phyloP scores from a whole-genome alignment of 1,140 invertebrate genomes.

The Camponotus vicinus region DNA sequence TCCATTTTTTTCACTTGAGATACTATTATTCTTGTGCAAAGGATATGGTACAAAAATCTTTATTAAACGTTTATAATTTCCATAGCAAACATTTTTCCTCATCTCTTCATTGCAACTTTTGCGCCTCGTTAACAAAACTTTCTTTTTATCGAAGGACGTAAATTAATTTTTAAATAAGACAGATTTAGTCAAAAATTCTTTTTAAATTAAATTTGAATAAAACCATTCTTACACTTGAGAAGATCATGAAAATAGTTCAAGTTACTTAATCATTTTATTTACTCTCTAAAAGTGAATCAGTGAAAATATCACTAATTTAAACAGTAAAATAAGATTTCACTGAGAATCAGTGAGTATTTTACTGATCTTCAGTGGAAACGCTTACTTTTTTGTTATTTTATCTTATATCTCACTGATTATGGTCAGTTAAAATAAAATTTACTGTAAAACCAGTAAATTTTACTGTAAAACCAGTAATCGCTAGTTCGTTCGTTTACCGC shows the following conservation, averaged over 20 bases:
- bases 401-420: too few species aligned
- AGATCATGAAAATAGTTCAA: background rate
- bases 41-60: background rate
- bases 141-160: background rate
- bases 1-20: slow-evolving; percentile 39
- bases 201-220: background rate
- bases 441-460: too few species aligned
- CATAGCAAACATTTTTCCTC: background rate
- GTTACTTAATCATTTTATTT: background rate
- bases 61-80: slow-evolving; percentile 22
- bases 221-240: background rate
- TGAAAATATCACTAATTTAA: too few species aligned
- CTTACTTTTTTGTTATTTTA: too few species aligned
- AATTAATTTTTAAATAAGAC: background rate
- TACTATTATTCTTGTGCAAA: slow-evolving; percentile 28
- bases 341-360: too few species aligned
- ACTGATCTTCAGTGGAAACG: too few species aligned
- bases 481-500: too few species aligned
- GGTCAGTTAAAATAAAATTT: too few species aligned
- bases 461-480: too few species aligned
- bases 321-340: too few species aligned
- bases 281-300: too few species aligned
- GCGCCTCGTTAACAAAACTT: background rate
- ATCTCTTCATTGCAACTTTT: background rate
- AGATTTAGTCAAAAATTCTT: background rate